Conservation (phyloP, 2,888 invertebrate species). For the Stenchaetothrips biformis region DNA sequence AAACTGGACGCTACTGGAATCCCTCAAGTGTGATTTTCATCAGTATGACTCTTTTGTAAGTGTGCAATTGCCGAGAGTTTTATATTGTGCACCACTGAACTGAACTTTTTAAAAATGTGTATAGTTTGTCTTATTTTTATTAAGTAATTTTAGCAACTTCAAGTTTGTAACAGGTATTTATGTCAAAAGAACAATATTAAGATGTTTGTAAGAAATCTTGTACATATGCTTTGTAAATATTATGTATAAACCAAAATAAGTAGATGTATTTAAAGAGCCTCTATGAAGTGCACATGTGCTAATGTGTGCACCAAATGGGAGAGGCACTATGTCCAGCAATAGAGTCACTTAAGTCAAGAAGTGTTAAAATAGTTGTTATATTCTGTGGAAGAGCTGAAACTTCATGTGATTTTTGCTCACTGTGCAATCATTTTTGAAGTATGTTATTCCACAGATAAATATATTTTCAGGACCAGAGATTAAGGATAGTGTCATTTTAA, state of each 20-base stretch:
- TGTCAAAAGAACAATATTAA: constrained; percentile 16
- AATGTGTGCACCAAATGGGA: not conserved
- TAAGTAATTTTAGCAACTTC: constrained; percentile 11
- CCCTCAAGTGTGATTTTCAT: not conserved
- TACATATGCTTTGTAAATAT: not conserved
- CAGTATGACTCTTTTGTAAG: constrained; percentile 20
- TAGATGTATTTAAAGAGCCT: constrained; percentile 19
- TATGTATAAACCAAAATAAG: constrained; percentile 4
- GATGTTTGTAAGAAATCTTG: not conserved
- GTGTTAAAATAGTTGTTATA: not conserved
- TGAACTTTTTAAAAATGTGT: constrained; percentile 18
- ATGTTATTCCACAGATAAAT: not conserved
- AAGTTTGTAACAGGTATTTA: constrained; percentile 9
- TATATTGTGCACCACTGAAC: constrained; percentile 17
- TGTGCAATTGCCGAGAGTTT: constrained; percentile 21
- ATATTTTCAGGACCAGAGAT: constrained; percentile 23
- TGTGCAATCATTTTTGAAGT: not conserved
- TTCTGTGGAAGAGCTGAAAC: constrained; percentile 17
- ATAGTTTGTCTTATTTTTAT: constrained; percentile 19
- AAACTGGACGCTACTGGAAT: not conserved
- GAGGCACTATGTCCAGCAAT: constrained; percentile 16
- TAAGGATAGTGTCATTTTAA: not conserved
- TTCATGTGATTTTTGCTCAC: constrained; percentile 8
- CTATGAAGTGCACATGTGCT: not conserved
- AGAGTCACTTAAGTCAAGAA: not conserved